Base-by-base conservation (phyloP, 2,113 vertebrate species). In the Ranitomeya variabilis region DNA sequence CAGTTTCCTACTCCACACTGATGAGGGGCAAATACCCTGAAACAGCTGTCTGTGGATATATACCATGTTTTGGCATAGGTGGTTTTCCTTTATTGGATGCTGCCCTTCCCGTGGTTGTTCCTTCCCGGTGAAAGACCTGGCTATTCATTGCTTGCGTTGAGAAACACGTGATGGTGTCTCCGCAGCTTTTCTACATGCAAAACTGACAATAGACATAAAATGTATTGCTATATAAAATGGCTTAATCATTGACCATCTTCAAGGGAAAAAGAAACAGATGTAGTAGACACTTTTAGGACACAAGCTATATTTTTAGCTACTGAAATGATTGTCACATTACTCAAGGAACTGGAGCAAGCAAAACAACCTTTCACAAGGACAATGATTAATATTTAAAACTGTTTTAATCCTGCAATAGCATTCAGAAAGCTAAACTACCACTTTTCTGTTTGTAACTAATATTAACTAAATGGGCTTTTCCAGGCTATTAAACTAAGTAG, bases 301-400 rank as follows among this genome's bases (percentile, higher is more conserved):
- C 51, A 54, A 23, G 45, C 78, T 71, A 37, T 88, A 83, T 88
- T 88, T 88, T 88, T 88, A 83, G 87, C 87, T 88, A 31, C 87
- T 88, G 66, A 82, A 81, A 76, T 83, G 37, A 7, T 62, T 76
- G 79, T 82, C 55, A 52, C 54, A 88, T 82, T 76, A 52, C 19
- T 51, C 67, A 88, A 76, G 55, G 23, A 88, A 88, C 13, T 83
- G 86, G 86, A 88, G 80, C 80, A 83, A 67, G 80, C 55, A 82
- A 57, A 76, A 83, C 80, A 88, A 83, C 87, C 67, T 88, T 83
- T 88, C 19, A 59, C 87, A 88, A 88, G 87, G 87, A 88, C 87
- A 88, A 19, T 23, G 66, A 87, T 87, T 73, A 87, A 82, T 87
- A 87, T 82, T 82, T 87, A 81, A 87, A 81, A 78, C 54, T 67